Evolutionary conservation across 2,888 invertebrate species (phyloP).

Genomic region (Hedychridium roseum): DNA sequence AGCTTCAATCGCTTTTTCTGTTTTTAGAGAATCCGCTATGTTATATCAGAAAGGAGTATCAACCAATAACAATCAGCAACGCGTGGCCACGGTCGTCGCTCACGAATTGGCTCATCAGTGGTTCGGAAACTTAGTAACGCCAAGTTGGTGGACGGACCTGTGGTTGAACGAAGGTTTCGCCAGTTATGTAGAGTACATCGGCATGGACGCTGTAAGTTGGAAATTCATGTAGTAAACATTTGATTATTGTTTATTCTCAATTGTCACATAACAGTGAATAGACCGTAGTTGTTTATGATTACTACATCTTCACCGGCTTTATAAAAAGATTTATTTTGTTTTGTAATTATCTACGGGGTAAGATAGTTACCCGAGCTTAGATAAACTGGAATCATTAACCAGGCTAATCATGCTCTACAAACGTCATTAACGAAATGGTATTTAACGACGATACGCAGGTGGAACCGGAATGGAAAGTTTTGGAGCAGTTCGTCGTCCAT

Average conservation of each 20-base stretch:
- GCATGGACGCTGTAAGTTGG: constrained; percentile 66
- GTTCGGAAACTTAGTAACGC: constrained; percentile 82
- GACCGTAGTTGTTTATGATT: neutral
- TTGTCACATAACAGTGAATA: neutral
- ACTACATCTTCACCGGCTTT: too few species aligned
- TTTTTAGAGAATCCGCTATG: constrained; percentile 56
- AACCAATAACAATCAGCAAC: constrained; percentile 69
- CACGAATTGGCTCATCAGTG: constrained; percentile 87
- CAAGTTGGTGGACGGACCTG: constrained; percentile 78
- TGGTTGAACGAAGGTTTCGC: constrained; percentile 83
- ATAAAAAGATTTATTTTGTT: too few species aligned
- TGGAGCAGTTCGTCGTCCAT: constrained; percentile 64
- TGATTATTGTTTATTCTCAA: neutral
- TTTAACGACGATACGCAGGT: too few species aligned
- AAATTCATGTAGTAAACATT: too few species aligned
- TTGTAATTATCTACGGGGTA: too few species aligned
- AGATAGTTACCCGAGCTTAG: too few species aligned
- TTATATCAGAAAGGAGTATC: constrained; percentile 63
- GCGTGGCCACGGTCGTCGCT: constrained; percentile 73
- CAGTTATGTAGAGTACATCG: constrained; percentile 76
- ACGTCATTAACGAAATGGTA: too few species aligned
- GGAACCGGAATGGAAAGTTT: constrained; percentile 63
- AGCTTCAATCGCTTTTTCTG: neutral
- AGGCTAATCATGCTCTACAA: too few species aligned
- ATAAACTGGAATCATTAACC: too few species aligned